Base-by-base conservation (phyloP, 1,140 invertebrate genomes). In the Zaprionus lachaisei region DNA sequence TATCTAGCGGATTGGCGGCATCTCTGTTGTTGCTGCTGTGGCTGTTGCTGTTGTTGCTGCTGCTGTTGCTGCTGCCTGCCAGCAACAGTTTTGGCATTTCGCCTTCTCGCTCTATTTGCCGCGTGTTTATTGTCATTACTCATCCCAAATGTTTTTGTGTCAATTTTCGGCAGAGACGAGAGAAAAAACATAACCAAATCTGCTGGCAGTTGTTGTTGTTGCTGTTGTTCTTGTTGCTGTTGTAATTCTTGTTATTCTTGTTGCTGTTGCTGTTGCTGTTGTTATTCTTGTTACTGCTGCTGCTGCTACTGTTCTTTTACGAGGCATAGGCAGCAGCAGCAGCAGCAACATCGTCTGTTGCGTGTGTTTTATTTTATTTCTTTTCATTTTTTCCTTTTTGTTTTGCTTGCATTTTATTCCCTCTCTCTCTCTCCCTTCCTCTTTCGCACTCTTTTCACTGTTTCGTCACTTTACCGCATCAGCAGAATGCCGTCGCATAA, bases 61-160 rank as follows among this genome's bases (percentile, higher is more conserved):
- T 74, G 61, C 37, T 28, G 26, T 7, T 65, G 61, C 7, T 72
- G 69, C 44, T 74, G 61, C 44, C 15, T 57, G 69, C 37, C 76
- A 85, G 83, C 83, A 85, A 83, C 83, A 86, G 83, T 83, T 77
- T 61, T 63, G 47, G 44, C 61, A n/a, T 41, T 11, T 31, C 24
- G 17, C 17, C 38, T 15, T 44, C 58, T 56, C 28, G 60, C 22
- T 38, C 44, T 41, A 47, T 47, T 72, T 41, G 65, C 49, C 69
- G 63, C 75, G 60, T 65, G 67, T 89, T 64, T 70, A 73, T 78
- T 76, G 74, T 81, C 84, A 87, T 87, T 87, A 87, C 84, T 87
- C 84, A 87, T 89, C 70, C 61, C 56, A 72, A 75, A 79, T 82
- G 83, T 74, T 79, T 72, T 79, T 79, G 68, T 82, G 80, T 80